Base-by-base conservation (phyloP, 2,888 invertebrate species). In the Drosophila mayaguana region DNA sequence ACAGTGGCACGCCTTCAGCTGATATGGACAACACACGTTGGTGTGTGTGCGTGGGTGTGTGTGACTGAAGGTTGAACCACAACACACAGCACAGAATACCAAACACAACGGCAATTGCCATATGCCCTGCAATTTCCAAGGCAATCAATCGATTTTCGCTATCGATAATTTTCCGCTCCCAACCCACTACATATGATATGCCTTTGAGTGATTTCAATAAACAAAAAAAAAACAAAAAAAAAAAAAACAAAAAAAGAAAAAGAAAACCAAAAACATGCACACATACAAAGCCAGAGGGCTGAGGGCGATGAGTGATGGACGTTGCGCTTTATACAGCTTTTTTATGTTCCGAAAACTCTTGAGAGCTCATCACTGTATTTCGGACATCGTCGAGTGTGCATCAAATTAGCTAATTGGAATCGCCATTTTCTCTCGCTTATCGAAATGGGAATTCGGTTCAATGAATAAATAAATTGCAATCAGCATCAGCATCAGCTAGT, bases 61-160 rank as follows among this genome's bases (percentile, higher is more conserved):
- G 36, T 36, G 16, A 12, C 20, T 5, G 7, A 20, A 36, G 51
- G 22, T 22, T 22, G 53, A 36, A 34, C 34, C 43, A 11, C 32
- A 43, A 9, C 42, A 32, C 56, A 46, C 25, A 9, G 25, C n/a
- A 28, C 46, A 16, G 14, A 32, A 20, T 20, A 8, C 22, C 11
- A 18, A 28, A 38, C 25, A 53, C 22, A 48, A 48, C 48, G 38
- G 46, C 59, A 48, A 59, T 48, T 48, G 63, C 45, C 45, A 53
- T 53, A 53, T 53, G 60, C 53, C 40, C 38, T n/a, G 48, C 59
- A 25, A 48, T 38, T 28, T 38, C 38, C 20, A 40, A 40, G 59
- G 59, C 48, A 48, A 48, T 38, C 28, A 59, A 59, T 59, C 48
- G 59, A 59, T 48, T 59, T 57, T 46, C 38, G 14, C 46, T 59